These are phyloP conservation scores for Columba livia DNA, from an alignment of 2,113 vertebrate genomes.

Conservation along the genomic window DNA sequence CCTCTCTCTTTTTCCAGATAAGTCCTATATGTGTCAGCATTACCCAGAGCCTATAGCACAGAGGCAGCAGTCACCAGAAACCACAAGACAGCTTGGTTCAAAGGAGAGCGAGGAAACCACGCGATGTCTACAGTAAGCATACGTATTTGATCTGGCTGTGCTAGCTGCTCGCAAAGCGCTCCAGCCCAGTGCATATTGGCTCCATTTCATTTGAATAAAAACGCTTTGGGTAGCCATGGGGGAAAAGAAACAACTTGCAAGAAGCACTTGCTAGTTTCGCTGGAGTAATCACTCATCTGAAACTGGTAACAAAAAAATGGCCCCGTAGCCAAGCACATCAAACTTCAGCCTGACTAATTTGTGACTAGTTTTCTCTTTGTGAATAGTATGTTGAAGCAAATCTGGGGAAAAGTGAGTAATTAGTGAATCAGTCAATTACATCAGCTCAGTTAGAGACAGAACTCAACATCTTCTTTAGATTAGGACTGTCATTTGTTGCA, in stretches of 20 bases:
- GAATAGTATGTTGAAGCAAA: slow-evolving; percentile 32
- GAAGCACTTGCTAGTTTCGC: slow-evolving; percentile 27
- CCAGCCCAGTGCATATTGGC: neutral
- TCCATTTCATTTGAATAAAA: slow-evolving; percentile 19
- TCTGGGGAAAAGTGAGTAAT: slow-evolving; percentile 18
- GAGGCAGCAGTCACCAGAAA: slow-evolving; percentile 2
- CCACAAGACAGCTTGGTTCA: slow-evolving; percentile 4
- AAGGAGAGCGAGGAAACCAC: neutral
- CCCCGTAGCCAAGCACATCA: neutral
- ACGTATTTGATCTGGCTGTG: neutral
- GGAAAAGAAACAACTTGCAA: slow-evolving; percentile 41
- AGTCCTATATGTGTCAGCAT: neutral
- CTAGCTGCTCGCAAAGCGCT: neutral
- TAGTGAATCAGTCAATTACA: slow-evolving; percentile 27
- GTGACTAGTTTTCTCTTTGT: slow-evolving; percentile 47
- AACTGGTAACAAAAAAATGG: slow-evolving; percentile 10
- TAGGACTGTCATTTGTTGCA: neutral
- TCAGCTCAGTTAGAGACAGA: slow-evolving; percentile 1
- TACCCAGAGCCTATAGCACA: neutral
- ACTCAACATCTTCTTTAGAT: neutral
- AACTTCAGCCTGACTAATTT: slow-evolving; percentile 51
- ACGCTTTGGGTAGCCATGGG: slow-evolving; percentile 28
- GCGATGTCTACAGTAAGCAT: neutral
- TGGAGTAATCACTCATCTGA: slow-evolving; percentile 36
- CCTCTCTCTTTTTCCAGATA: neutral